Base-by-base conservation (phyloP, 2,797 vertebrate species). In the Hybognathus amarus region DNA sequence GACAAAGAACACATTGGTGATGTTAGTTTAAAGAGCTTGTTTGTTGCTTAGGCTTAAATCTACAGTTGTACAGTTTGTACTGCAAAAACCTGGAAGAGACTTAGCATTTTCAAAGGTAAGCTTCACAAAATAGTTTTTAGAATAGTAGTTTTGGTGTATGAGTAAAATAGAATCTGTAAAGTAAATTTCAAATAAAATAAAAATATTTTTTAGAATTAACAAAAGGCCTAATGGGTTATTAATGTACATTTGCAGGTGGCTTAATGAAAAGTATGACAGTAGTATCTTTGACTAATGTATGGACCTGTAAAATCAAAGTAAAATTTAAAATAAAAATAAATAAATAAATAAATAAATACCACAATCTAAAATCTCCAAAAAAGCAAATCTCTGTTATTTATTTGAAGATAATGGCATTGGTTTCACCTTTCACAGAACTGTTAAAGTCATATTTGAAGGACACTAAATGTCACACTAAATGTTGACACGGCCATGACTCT, bases 31-130 rank as follows among this genome's bases (percentile, higher is more conserved):
- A 77, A 40, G 63, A 45, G 36, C 54, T 61, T 45, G 24, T 63
- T 77, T 77, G 38, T 77, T 77, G 38, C 74, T 77, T 30, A 30
- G 38, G 56, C 6, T 24, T 69, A n/a, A 2, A 69, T 69, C 64
- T 40, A 11, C 73, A 76, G 54, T 22, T 24, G 73, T 59, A 40
- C 22, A 18, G 52, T 59, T 59, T 59, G 63, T 36, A 20, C 7
- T 18, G 9, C 15, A 36, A 40, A 59, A 59, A 59, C 33, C 33
- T 76, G 52, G 27, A 74, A 74, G 50, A 12, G 33, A 59, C 38
- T 76, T 59, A 11, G 73, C 52, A 59, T 59, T 59, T 76, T 59
- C 36, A 59, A 59, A 40, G 71, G 30, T 2, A 7, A 47, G 36
- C 15, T 76, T 13, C 4, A 7, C 18, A 38, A 8, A 63, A 5